Evolutionary conservation across 2,797 vertebrate genomes (phyloP).

Genomic region (Fundulus diaphanus): DNA sequence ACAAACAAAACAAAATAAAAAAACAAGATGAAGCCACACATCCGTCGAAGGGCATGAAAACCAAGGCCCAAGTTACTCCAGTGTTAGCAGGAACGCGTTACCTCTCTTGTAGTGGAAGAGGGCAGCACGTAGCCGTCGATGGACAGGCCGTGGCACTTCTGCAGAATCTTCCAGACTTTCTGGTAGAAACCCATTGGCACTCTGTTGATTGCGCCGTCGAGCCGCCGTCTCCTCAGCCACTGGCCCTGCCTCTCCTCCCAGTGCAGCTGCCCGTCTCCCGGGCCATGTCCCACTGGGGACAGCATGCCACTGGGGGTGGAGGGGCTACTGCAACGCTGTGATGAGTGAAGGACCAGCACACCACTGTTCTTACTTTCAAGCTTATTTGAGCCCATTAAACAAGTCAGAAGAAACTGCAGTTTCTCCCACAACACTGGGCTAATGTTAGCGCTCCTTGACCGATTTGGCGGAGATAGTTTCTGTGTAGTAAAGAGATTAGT

Average conservation of each 20-base stretch:
- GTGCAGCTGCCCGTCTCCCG: constrained; percentile 77
- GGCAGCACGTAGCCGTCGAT: constrained; percentile 97
- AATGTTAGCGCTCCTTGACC: not conserved
- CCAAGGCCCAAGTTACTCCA: not conserved
- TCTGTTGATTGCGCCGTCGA: constrained; percentile 97
- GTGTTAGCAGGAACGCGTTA: constrained; percentile 49
- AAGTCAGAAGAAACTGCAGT: constrained; percentile 18
- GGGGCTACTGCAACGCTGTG: constrained; percentile 91
- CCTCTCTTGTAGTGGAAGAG: constrained; percentile 97
- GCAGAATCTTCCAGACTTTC: constrained; percentile 96
- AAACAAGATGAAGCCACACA: constrained; percentile 9
- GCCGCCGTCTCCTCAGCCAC: constrained; percentile 93
- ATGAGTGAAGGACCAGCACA: constrained; percentile 28
- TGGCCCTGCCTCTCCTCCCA: constrained; percentile 95
- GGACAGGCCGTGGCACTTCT: constrained; percentile 98
- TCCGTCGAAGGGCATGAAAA: not conserved
- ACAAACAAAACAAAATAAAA: too few relatives aligned
- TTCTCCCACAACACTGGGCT: not conserved
- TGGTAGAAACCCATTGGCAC: constrained; percentile 97
- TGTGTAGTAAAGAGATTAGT: constrained; percentile 14
- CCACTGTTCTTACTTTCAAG: not conserved
- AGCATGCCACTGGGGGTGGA: constrained; percentile 91
- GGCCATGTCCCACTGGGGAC: constrained; percentile 85
- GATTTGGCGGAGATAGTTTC: not conserved
- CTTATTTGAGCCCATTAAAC: constrained; percentile 1